phyloP scores from a whole-genome alignment of 2,113 vertebrate species.

The Pituophis catenifer region DNA sequence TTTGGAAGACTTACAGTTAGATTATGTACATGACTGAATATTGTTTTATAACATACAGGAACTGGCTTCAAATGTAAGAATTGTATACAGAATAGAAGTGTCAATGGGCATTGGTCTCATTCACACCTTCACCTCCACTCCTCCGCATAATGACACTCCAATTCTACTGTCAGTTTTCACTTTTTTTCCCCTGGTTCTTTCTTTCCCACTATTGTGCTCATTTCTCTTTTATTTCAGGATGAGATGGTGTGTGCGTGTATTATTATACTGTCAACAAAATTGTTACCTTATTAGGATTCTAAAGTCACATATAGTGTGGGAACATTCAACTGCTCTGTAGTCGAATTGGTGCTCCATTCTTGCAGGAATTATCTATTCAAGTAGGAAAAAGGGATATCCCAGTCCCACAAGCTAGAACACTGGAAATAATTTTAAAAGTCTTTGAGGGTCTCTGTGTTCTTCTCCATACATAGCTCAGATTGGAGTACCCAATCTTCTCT shows the following conservation, averaged over 20 bases:
- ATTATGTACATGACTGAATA: neutral
- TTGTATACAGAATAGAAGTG: neutral
- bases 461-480: neutral
- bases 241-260: neutral
- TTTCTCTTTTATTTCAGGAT: neutral
- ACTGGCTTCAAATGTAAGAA: neutral
- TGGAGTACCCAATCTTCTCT: neutral
- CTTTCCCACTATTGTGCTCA: neutral
- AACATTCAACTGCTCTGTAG: neutral
- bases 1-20: constrained; percentile 14
- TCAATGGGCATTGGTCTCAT: no score
- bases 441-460: neutral
- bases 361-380: neutral
- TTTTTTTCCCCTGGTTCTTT: neutral
- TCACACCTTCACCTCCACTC: neutral
- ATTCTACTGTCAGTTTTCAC: neutral
- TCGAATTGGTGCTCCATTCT: neutral
- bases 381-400: neutral
- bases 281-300: neutral
- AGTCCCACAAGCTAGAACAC: neutral
- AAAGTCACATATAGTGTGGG: neutral
- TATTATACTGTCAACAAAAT: neutral
- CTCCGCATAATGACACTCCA: neutral
- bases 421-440: neutral
- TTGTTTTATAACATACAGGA: neutral